Evolutionary conservation across 2,888 invertebrate genomes (phyloP).

Genomic region (Pyrrhia umbra): DNA sequence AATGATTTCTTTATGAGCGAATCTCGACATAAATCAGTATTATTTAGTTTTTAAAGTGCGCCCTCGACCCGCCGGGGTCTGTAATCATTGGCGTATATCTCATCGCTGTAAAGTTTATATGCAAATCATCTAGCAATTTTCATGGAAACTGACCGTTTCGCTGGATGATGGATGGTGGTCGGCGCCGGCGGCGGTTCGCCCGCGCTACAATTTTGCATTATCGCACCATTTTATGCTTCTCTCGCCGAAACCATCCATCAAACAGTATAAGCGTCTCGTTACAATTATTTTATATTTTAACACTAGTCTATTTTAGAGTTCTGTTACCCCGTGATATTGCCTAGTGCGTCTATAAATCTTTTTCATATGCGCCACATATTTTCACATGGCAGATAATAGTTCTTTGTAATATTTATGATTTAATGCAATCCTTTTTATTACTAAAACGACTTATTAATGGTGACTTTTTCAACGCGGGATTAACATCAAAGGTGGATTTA

Average conservation of each 20-base stretch:
- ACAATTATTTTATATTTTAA: conserved; percentile 70
- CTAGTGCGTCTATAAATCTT: conserved; percentile 74
- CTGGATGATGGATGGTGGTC: conserved; percentile 70
- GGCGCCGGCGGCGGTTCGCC: conserved; percentile 64
- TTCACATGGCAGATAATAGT: conserved; percentile 76
- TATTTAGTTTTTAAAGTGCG: conserved; percentile 58
- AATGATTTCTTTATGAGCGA: conserved; percentile 16
- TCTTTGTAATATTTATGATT: conserved; percentile 77
- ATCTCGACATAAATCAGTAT: conserved; percentile 61
- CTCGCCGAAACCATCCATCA: conserved; percentile 73
- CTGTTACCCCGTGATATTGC: conserved; percentile 66
- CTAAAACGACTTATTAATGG: conserved; percentile 77
- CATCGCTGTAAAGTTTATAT: conserved; percentile 66
- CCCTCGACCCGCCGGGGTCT: conserved; percentile 56
- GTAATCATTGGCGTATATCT: conserved; percentile 66
- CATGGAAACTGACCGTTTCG: conserved; percentile 72
- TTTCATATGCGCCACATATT: conserved; percentile 74
- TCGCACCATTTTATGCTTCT: conserved; percentile 74
- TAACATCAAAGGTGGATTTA: conserved; percentile 75
- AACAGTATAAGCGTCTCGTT: conserved; percentile 56
- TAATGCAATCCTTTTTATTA: conserved; percentile 79
- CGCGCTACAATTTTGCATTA: conserved; percentile 73
- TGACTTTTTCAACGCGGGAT: conserved; percentile 76
- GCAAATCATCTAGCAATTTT: conserved; percentile 76
- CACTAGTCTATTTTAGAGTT: conserved; percentile 66